Base-by-base conservation (phyloP, 2,888 invertebrate species). In the Meiosimyza platycephala region DNA sequence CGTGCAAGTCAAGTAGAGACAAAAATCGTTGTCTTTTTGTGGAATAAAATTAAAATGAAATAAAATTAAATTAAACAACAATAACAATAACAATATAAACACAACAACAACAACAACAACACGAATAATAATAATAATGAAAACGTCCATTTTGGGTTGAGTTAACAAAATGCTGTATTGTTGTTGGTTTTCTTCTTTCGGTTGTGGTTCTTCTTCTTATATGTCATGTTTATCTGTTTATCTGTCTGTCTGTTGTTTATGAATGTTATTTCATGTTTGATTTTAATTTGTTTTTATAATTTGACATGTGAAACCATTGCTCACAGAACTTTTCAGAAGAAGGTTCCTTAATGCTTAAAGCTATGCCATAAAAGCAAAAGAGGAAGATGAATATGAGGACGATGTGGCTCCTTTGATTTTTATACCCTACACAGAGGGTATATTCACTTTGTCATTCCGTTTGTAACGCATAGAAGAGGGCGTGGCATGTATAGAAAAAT, bases 151-250 rank as follows among this genome's bases (percentile, higher is more conserved):
- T 63, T 72, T 62, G 59, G 9, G 47, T 16, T 50, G 52, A 68
- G 22, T 72, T 72, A 68, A 72, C 72, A 67, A 72, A 72, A 72
- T 72, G 68, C 67, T 68, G 63, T 50, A 40, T 62, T 54, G 47
- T 28, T 48, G 12, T 51, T 65, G 15, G 6, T 64, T 7, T 50
- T 6, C 5, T 48, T 16, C 63, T 12, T 48, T n/a, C 47, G 12
- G 57, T 22, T 52, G 55, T 13, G 33, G n/a, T 71, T 71, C 12
- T 71, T 71, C 12, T 71, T 71, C 33, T 48, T 63, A 52, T 40
- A 48, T 3, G n/a, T 48, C 18, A 16, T 16, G 18, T 63, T 9
- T 16, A 48, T 15, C 48, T 57, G 16, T 57, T 2, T n/a, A 4
- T 57, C 12, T 67, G 7, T 59, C 16, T 51, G 52, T 50, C 71